Evolutionary conservation across 1,140 invertebrate genomes (phyloP), one percentile per base, ranked within the genome.

Genomic region (Phymastichus coffea): DNA sequence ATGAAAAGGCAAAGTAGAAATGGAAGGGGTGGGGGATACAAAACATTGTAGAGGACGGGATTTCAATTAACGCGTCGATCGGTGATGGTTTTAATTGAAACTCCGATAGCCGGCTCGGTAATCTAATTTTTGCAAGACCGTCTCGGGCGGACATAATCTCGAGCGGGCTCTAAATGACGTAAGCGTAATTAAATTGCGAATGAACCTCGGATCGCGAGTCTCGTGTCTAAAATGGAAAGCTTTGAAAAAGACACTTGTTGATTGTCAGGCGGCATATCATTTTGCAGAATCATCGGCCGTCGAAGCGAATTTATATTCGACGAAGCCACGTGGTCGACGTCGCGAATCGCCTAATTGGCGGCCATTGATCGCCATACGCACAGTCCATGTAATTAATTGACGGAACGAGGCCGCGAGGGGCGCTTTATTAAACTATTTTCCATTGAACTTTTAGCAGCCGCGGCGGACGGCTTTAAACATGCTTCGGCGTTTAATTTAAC

Each of bases 61-160:
- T 46, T 57, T 46, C 46, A 57, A 57, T 57, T 57, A 57, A 46
- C 43, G 28, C 54, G 20, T 12, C 54, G 30, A 57, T 46, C 14
- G 19, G 26, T 23, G n/a, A 19, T 20, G 33, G 20, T 56, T 46
- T 47, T 57, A 57, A 57, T 57, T 57, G 43, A 57, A 47, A 37
- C 23, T 41, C 14, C 38, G 3, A 1, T 41, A 30, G 10, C 38
- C 26, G 51, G 28, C 7, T 48, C n/a, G 38, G 63, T 48, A 65
- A 46, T 33, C 57, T 60, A 65, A 63, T 65, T 65, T 65, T 62
- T 58, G 28, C 49, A 40, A 62, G 48, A 53, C 51, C n/a, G n/a
- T n/a, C n/a, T n/a, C n/a, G n/a, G n/a, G n/a, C n/a, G n/a, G n/a
- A n/a, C n/a, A n/a, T n/a, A n/a, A n/a, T n/a, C n/a, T n/a, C n/a